Conservation (phyloP, 2,797 vertebrate genomes). For the Salarias fasciatus region DNA sequence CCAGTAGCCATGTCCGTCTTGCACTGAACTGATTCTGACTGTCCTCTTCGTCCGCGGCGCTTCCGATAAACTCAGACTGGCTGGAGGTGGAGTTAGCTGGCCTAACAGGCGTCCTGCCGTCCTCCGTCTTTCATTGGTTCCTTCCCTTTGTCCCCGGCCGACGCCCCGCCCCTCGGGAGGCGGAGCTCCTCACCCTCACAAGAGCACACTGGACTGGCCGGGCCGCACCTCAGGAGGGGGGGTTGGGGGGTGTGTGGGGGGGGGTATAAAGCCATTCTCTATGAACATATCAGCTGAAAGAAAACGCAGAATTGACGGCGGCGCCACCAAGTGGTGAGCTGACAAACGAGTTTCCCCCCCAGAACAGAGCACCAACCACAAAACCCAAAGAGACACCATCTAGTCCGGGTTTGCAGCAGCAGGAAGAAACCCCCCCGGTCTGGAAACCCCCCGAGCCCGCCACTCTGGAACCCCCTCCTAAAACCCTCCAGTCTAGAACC, state of each 20-base stretch:
- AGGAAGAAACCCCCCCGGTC: conserved; percentile 21
- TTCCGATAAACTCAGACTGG: conserved; percentile 79
- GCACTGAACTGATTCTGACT: conserved; percentile 78
- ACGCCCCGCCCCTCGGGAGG: conserved; percentile 52
- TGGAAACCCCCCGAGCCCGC: too few relatives aligned
- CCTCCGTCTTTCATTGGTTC: conserved; percentile 59
- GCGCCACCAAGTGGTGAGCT: conserved; percentile 64
- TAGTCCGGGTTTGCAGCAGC: background rate
- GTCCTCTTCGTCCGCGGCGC: conserved; percentile 80
- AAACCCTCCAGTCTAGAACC: too few relatives aligned
- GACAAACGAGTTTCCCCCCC: conserved; percentile 52
- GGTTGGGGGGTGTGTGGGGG: conserved; percentile 62
- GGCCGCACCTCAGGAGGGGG: conserved; percentile 73
- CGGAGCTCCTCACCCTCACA: conserved; percentile 44
- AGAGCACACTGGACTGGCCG: conserved; percentile 75
- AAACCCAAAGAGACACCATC: background rate
- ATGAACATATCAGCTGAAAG: conserved; percentile 78
- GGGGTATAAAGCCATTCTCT: conserved; percentile 80
- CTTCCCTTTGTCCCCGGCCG: conserved; percentile 29
- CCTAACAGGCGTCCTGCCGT: conserved; percentile 80
- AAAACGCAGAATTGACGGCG: conserved; percentile 9
- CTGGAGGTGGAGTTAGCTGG: conserved; percentile 83
- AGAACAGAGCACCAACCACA: conserved; percentile 26
- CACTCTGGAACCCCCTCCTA: too few relatives aligned
- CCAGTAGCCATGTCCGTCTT: conserved; percentile 86